Base-by-base conservation (phyloP, 2,113 vertebrate species). In the Larimichthys crocea region DNA sequence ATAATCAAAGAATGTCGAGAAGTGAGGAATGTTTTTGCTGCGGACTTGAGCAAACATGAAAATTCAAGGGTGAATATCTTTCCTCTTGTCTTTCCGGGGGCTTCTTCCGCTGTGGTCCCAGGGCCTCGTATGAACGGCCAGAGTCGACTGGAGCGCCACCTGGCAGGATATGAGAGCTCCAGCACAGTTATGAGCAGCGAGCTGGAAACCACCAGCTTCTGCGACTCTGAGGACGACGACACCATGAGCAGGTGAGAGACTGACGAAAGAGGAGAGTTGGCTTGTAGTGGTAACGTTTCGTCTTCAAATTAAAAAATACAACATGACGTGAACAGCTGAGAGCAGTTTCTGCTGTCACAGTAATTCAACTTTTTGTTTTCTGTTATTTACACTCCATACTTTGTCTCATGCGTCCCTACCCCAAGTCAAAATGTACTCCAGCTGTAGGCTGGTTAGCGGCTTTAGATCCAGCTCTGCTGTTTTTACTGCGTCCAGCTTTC, bases 111-210 rank as follows among this genome's bases (percentile, higher is more conserved):
- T 29, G 48, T 44, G 35, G 10, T 19, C 40, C 2, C 76, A 90
- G 92, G 95, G 50, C 94, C 95, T 15, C 93, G 96, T 6, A 82
- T 96, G 73, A 94, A 96, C 0, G 95, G 95, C 10, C 95, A 97
- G 86, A 95, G 91, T 1, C 94, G 96, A 10, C 82, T 96, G 78
- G 97, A 97, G 82, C 95, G 96, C 65, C 96, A 97, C 90, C 93
- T 97, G 66, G 96, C 96, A 0, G 97, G 96, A 0, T 97, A 97
- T 0, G 97, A 97, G 92, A 97, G 96, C 69, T 96, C 96, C 67
- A 97, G 96, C 16, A 97, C 96, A 0, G 94, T 97, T 49, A 95
- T 98, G 95, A 98, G 97, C 93, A 98, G 97, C 26, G 97, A 98
- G 88, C 92, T 98, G 69, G 97, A 98, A 73, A 96, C 96, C 16